Percentiles rank a stretch among this genome's conserved stretches.
Conservation (phyloP, 2,888 invertebrate species). For the Erebia epiphron region DNA sequence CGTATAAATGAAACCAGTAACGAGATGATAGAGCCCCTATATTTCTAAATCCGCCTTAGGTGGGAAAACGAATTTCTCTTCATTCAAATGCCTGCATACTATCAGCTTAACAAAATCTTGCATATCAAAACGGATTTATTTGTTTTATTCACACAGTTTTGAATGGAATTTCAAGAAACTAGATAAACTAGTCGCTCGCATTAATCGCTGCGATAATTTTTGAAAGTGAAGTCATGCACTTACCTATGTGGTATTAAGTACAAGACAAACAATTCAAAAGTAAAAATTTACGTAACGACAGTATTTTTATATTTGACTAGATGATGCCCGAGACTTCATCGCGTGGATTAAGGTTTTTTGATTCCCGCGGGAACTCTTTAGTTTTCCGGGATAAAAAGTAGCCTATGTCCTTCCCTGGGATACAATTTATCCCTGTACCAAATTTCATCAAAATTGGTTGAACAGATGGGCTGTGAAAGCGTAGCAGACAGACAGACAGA, state of each 20-base stretch:
- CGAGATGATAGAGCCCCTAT: constrained; percentile 71
- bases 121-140: neutral
- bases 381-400: too few species aligned
- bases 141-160: neutral
- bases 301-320: too few species aligned
- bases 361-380: too few species aligned
- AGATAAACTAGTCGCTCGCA: neutral
- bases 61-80: constrained; percentile 66
- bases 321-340: too few species aligned
- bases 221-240: neutral
- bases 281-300: neutral
- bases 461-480: too few species aligned
- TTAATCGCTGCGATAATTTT: neutral
- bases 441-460: too few species aligned
- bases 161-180: neutral
- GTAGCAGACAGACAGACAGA: too few species aligned
- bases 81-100: constrained; percentile 39
- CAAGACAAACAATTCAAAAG: neutral
- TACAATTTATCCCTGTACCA: too few species aligned
- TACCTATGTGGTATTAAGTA: too few species aligned
- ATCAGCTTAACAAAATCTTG: neutral
- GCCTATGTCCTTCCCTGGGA: too few species aligned
- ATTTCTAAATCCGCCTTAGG: constrained; percentile 46
- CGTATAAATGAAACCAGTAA: constrained; percentile 56
- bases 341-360: too few species aligned